Conservation (phyloP, 2,113 vertebrate genomes). For the Aleadryas rufinucha region DNA sequence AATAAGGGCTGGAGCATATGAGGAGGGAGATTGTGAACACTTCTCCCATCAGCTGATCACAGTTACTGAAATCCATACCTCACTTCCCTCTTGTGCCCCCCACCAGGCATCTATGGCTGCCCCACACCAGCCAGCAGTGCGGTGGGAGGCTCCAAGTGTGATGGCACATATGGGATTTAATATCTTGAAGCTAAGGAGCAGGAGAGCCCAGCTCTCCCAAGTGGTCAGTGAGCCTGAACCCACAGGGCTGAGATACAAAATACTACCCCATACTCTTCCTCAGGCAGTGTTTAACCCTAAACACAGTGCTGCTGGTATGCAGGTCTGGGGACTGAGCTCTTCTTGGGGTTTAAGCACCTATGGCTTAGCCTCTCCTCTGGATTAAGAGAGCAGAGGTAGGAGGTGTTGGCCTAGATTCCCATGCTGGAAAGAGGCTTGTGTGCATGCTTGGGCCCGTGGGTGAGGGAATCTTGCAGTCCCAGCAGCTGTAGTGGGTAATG, state of each 20-base stretch:
- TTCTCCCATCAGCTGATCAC: neutral
- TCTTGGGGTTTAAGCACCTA: neutral
- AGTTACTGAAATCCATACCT: neutral
- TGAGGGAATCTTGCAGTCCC: neutral
- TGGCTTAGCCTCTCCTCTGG: neutral
- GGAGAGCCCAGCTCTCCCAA: neutral
- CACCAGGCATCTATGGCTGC: neutral
- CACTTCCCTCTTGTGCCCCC: accelerated
- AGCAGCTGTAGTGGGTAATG: neutral
- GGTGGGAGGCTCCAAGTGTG: neutral
- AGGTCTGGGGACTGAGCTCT: neutral
- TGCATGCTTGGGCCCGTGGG: accelerated
- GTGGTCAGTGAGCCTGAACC: neutral
- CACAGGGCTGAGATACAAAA: neutral
- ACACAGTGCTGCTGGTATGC: neutral
- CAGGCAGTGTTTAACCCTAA: neutral
- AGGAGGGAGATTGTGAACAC: neutral
- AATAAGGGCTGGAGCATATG: neutral
- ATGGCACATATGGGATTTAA: neutral
- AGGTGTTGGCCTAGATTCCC: neutral
- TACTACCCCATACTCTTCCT: neutral
- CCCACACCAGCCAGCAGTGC: accelerated
- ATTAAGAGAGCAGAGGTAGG: neutral
- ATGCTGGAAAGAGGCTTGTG: neutral
- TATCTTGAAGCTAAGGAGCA: neutral